These are phyloP conservation scores for Anthopleura sola DNA, from an alignment of 64 coral and sea anemone species.

Conservation along the genomic window DNA sequence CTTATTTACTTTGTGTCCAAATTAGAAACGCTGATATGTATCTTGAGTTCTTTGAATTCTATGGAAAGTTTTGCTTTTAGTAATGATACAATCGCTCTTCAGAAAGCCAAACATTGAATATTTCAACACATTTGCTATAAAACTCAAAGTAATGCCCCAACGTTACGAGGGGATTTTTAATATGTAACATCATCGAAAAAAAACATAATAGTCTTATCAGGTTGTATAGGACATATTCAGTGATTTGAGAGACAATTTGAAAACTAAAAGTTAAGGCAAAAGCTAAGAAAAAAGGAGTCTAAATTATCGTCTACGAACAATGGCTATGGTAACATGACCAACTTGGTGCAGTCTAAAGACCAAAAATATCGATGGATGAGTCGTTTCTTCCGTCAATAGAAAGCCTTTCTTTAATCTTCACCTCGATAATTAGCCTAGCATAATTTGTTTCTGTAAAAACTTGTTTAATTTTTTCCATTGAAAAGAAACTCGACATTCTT, in stretches of 20 bases:
- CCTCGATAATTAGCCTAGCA: no score
- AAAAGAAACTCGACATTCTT: no score
- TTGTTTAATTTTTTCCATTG: no score
- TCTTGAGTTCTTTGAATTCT: background rate
- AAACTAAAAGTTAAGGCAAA: background rate
- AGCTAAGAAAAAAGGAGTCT: background rate
- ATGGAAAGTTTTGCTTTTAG: constrained; percentile 11
- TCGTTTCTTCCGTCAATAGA: no score
- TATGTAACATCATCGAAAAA: background rate
- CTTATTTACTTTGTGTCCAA: background rate
- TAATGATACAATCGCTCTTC: background rate
- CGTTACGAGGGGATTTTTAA: background rate
- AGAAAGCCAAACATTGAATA: constrained; percentile 3
- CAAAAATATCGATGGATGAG: no score
- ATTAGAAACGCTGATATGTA: background rate
- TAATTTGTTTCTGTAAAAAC: no score
- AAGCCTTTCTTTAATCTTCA: no score
- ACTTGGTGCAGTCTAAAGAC: no score
- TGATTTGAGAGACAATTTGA: background rate
- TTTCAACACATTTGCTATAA: background rate
- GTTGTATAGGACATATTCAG: background rate
- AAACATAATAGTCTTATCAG: background rate
- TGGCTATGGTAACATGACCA: no score
- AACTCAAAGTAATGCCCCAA: background rate
- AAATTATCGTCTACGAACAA: background rate